A percentile compares a stretch with the other conserved stretches of the same genome.
These are phyloP conservation scores for Zophobas morio DNA, from an alignment of 1,140 invertebrate species.

Conservation along the genomic window DNA sequence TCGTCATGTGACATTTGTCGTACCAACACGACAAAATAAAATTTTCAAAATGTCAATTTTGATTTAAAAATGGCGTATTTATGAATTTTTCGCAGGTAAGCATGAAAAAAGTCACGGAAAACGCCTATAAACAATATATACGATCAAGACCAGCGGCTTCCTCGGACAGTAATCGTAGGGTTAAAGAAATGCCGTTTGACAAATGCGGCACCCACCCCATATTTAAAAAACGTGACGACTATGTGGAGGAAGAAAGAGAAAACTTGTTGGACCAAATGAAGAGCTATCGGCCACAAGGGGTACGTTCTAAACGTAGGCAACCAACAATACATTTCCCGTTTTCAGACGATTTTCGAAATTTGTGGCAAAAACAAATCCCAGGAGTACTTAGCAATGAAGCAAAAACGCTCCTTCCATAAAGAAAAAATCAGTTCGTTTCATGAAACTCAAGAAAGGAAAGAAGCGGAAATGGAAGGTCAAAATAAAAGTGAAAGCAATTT, in stretches of 20 bases:
- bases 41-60: too few relatives aligned
- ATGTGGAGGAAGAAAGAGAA: constrained; percentile 64
- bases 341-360: constrained; percentile 95
- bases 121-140: constrained; percentile 93
- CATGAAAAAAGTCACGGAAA: constrained; percentile 83
- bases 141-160: constrained; percentile 89
- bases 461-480: constrained; percentile 63
- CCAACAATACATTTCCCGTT: constrained; percentile 55
- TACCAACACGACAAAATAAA: too few relatives aligned
- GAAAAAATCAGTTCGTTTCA: constrained; percentile 72
- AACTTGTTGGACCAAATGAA: constrained; percentile 84
- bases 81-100: constrained; percentile 72
- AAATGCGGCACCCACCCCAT: constrained; percentile 74
- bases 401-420: constrained; percentile 77
- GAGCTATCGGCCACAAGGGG: constrained; percentile 86
- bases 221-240: constrained; percentile 66
- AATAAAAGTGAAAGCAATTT: constrained; percentile 57
- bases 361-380: constrained; percentile 84
- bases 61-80: too few relatives aligned
- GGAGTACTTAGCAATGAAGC: constrained; percentile 81
- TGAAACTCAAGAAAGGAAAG: constrained; percentile 67
- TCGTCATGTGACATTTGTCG: too few relatives aligned
- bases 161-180: constrained; percentile 87
- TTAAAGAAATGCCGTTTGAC: constrained; percentile 77
- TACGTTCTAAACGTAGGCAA: constrained; percentile 70